Base-by-base conservation (phyloP, 2,888 invertebrate genomes). In the Silvanus unidentatus region DNA sequence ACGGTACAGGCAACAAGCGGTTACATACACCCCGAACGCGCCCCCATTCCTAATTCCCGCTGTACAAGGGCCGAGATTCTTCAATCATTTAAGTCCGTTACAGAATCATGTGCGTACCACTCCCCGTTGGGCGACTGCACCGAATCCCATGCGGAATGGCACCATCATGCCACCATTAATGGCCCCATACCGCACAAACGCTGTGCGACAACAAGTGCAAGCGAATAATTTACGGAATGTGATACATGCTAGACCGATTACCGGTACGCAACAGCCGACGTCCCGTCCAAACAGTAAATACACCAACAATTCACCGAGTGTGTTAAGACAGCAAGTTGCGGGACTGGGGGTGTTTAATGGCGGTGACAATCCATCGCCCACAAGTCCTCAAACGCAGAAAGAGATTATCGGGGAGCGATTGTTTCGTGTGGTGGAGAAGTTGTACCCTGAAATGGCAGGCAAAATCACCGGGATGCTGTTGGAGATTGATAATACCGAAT, bases 391-490 rank as follows among this genome's bases (percentile, higher is more conserved):
- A 16, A 97, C 99, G 63, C 98, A 98, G 73, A 99, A 99, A 71
- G 97, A 98, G 77, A 92, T 98, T 84, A 79, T 99, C 56, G 98
- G 98, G 53, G 98, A 99, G 73, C 85, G 95, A 57, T 80, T 99
- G 47, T 99, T 93, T 84, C 95, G 96, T 15, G 82, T 96, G 56
- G 96, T 98, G 71, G 86, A 91, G 70, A 80, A 86, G 60, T 92
- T 95, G 88, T 90, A 96, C 73, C 87, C 92, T 22, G 84, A 88
- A 46, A 78, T 94, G 62, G 95, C 97, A 57, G 97, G 97, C 41
- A 98, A 98, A 75, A 96, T 99, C 58, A 98, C 98, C 51, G 98
- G 98, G 62, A 97, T 97, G 97, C 79, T 98, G 73, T 75, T 98
- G 64, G 98, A 99, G 74, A 98, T 98, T 68, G 98, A 99, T 75